These are phyloP conservation scores for Urocolius indicus DNA, from an alignment of 2,113 vertebrate species.

Conservation along the genomic window DNA sequence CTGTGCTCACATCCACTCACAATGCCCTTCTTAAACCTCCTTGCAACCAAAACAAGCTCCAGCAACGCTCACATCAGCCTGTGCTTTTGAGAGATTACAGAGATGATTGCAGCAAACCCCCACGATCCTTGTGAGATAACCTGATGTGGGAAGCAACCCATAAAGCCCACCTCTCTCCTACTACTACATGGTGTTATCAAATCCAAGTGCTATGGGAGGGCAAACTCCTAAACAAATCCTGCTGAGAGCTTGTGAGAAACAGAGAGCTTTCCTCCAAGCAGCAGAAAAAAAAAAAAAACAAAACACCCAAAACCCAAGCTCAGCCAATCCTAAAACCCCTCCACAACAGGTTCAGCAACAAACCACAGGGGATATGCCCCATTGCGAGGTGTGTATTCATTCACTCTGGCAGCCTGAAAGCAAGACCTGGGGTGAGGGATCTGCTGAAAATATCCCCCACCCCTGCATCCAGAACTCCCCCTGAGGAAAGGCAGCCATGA, in stretches of 20 bases:
- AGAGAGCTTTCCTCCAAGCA: neutral
- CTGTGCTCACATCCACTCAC: neutral
- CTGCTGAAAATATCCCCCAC: rapidly evolving
- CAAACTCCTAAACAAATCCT: neutral
- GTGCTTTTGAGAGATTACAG: too few relatives aligned
- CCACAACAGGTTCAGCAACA: neutral
- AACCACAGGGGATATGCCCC: neutral
- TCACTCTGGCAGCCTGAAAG: neutral
- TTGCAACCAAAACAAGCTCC: neutral
- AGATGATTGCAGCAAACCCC: rapidly evolving
- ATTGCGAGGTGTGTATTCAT: neutral
- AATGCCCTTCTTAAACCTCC: neutral
- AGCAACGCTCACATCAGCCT: neutral
- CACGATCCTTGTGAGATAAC: neutral
- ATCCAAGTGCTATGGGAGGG: neutral
- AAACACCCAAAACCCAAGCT: neutral
- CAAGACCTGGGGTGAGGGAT: rapidly evolving
- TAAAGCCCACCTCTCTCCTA: neutral
- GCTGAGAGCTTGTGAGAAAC: neutral
- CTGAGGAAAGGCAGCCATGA: neutral
- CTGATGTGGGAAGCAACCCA: neutral
- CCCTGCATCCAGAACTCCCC: too few relatives aligned
- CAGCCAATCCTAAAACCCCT: rapidly evolving
- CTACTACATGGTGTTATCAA: rapidly evolving
- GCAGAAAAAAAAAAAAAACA: neutral